Evolutionary conservation across 2,888 invertebrate genomes (phyloP), one percentile per base, ranked within the genome.

Genomic region (Macrophya alboannulata): DNA sequence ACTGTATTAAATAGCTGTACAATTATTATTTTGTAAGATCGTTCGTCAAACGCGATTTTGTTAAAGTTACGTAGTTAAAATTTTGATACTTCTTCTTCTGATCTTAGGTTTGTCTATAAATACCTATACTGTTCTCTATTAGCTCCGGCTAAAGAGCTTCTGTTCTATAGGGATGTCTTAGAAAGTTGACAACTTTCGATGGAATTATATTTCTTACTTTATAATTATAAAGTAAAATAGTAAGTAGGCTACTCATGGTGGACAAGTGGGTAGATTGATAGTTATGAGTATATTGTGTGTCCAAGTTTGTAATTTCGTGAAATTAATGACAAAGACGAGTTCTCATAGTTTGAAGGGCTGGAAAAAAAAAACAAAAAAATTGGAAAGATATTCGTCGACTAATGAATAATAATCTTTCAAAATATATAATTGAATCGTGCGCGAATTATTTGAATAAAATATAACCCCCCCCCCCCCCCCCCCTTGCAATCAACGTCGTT

Each of bases 401-500:
- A 37, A 15, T 43, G 45, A 45, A 74, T 43, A 74, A 74, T 74
- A 25, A 25, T 37, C 37, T 62, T 62, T 62, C 62, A 21, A 25
- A 25, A 62, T 21, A 21, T 21, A 74, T 74, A 74, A 74, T 74
- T 21, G 74, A 74, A 74, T 45, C n/a, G n/a, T 74, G 21, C 5
- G 15, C 5, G 15, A 77, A 77, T 77, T 77, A 77, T 77, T 77
- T n/a, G 55, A 77, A 77, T 77, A 77, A 77, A 55, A 51, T 77
- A 31, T 43, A 77, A 6, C 15, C 55, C 25, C 55, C 15, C 55
- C 31, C 3, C 3, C 31, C 31, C 31, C 31, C 31, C 31, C 31
- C 31, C 3, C 3, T 3, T 31, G 31, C 51, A 77, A 77, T 77
- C 77, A 77, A 77, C 17, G 77, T 55, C 77, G 25, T 77, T 77